Base-by-base conservation (phyloP, 2,113 vertebrate species). In the Caranx ignobilis region DNA sequence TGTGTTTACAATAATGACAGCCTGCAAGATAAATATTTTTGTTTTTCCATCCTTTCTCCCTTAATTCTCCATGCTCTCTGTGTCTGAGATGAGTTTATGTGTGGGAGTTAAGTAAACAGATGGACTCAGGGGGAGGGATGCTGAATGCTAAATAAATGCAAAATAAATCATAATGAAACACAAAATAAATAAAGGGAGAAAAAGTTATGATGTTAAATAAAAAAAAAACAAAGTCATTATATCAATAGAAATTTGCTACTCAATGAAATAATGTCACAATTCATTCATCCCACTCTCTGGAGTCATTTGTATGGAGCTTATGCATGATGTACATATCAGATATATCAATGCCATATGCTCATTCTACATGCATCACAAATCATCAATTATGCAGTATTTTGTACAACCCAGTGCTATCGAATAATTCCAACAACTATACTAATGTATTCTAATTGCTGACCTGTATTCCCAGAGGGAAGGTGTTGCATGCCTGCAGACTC, bases 51-150 rank as follows among this genome's bases (percentile, higher is more conserved):
- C 18, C 37, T n/a, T 76, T 62, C 66, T 56, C 18, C 48, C 65
- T 48, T 13, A 63, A 79, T 77, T 83, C 62, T 76, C 55, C 12
- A 26, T 35, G 45, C 71, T 60, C 60, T 67, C 71, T 10, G 39
- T 57, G 75, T 78, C 45, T 75, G 21, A 82, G 72, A 68, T 45
- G 41, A 70, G 75, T 82, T 82, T 79, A 19, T 71, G 70, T 71
- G 86, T 92, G 83, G 84, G 86, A 81, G 72, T 68, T 60, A 81
- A 74, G 77, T 52, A 83, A 87, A 89, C 78, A 86, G 84, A 91
- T 78, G 87, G 76, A 79, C 69, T 68, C 68, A 1, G 39, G 79
- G 73, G 50, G 50, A 83, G 3, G 37, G 31, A 75, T 31, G 31
- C 18, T 39, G 45, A 77, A 77, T 54, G 60, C 50, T 61, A 88